Conservation (phyloP, 2,888 invertebrate genomes). For the Ophioninae sp. region DNA sequence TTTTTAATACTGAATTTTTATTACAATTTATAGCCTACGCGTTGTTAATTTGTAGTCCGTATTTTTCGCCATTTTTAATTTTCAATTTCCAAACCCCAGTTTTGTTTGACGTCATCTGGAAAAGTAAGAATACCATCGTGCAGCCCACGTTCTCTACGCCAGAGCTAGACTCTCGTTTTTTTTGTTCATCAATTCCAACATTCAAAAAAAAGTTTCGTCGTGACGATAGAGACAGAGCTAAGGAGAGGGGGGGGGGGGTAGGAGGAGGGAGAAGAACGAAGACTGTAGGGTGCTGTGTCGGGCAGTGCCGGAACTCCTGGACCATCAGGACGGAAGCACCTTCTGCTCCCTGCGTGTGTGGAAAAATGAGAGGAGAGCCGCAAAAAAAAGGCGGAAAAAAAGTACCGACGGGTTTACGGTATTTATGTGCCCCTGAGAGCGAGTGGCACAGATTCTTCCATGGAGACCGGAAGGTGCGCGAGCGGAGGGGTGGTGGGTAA, state of each 20-base stretch:
- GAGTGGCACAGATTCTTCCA: slow-evolving; percentile 79
- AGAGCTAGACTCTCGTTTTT: slow-evolving; percentile 4
- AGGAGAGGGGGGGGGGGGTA: neutral
- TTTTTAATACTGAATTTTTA: no score
- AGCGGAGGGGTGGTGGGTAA: slow-evolving; percentile 67
- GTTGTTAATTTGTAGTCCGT: neutral
- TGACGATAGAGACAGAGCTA: slow-evolving; percentile 1
- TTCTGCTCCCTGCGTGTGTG: slow-evolving; percentile 67
- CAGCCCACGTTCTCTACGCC: slow-evolving; percentile 16
- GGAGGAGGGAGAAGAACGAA: neutral
- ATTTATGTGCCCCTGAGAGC: slow-evolving; percentile 67
- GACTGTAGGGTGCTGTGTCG: slow-evolving; percentile 51
- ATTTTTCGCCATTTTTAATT: neutral
- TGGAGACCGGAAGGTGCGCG: slow-evolving; percentile 65
- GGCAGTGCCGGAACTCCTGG: slow-evolving; percentile 69
- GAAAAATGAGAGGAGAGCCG: slow-evolving; percentile 55
- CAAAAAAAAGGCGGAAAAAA: slow-evolving; percentile 61
- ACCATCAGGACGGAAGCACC: slow-evolving; percentile 75
- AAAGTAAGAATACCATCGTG: slow-evolving; percentile 2
- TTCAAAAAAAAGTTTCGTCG: slow-evolving; percentile 46
- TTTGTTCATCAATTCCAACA: slow-evolving; percentile 4
- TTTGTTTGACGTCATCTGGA: slow-evolving; percentile 19
- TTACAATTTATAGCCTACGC: neutral
- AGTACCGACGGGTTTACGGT: slow-evolving; percentile 75
- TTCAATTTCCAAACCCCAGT: neutral